Evolutionary conservation across 2,888 invertebrate species (phyloP).

Genomic region (Xestia sexstrigata): DNA sequence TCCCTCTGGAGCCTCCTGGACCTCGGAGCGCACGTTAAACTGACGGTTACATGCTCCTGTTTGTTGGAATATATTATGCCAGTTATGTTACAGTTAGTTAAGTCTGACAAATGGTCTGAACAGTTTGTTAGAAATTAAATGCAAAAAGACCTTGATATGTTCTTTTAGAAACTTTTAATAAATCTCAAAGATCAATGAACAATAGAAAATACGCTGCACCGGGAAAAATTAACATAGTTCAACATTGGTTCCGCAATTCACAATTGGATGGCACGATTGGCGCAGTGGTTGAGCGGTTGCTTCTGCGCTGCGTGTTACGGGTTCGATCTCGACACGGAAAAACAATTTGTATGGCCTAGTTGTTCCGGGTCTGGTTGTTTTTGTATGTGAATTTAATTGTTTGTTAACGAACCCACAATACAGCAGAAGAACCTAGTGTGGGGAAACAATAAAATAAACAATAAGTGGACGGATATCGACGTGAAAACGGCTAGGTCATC

Average conservation of each 20-base stretch:
- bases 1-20: neutral
- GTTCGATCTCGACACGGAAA: too few relatives aligned
- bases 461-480: too few relatives aligned
- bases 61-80: neutral
- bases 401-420: too few relatives aligned
- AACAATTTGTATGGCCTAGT: too few relatives aligned
- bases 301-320: too few relatives aligned
- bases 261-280: neutral
- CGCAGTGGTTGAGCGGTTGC: too few relatives aligned
- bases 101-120: neutral
- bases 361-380: too few relatives aligned
- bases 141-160: neutral
- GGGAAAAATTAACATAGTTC: neutral
- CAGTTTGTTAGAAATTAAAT: neutral
- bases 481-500: too few relatives aligned
- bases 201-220: neutral
- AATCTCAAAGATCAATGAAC: neutral
- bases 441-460: too few relatives aligned
- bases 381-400: too few relatives aligned
- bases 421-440: too few relatives aligned
- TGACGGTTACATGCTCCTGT: neutral
- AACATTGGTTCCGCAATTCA: neutral
- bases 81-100: neutral
- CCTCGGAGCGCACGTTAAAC: neutral
- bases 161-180: neutral